Evolutionary conservation across 2,888 invertebrate genomes (phyloP).

Genomic region (Stenolophus ochropezus): DNA sequence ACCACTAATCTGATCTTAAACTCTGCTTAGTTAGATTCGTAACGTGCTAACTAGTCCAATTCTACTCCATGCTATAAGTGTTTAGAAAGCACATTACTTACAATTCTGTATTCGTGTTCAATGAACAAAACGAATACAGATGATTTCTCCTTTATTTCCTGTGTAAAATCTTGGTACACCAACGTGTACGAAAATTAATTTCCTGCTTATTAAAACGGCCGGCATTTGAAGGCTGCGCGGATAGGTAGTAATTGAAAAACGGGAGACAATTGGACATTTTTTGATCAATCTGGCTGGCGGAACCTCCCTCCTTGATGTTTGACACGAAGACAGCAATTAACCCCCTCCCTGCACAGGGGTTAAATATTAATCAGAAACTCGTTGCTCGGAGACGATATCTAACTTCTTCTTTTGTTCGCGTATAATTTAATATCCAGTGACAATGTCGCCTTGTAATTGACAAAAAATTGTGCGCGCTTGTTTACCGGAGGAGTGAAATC

Average conservation of each 20-base stretch:
- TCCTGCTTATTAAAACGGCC: background rate
- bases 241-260: background rate
- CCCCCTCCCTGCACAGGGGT: background rate
- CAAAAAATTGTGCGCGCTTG: conserved; percentile 5
- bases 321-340: conserved; percentile 6
- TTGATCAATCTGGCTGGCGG: background rate
- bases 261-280: background rate
- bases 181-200: conserved; percentile 12
- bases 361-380: conserved; percentile 20
- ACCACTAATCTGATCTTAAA: too few species aligned
- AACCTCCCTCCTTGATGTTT: background rate
- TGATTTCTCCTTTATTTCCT: background rate
- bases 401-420: conserved; percentile 4
- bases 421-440: conserved; percentile 4
- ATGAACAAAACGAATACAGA: background rate
- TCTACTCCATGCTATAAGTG: too few species aligned
- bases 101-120: too few species aligned
- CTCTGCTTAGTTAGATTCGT: too few species aligned
- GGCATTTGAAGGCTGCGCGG: background rate
- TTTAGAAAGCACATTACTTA: too few species aligned
- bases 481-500: conserved; percentile 18
- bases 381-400: background rate
- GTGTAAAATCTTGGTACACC: background rate
- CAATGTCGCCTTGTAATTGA: conserved; percentile 13
- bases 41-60: too few species aligned